Percentiles rank a stretch among this genome's conserved stretches.
Evolutionary conservation across 2,113 vertebrate species (phyloP).

Genomic region (Hystrix cristata): DNA sequence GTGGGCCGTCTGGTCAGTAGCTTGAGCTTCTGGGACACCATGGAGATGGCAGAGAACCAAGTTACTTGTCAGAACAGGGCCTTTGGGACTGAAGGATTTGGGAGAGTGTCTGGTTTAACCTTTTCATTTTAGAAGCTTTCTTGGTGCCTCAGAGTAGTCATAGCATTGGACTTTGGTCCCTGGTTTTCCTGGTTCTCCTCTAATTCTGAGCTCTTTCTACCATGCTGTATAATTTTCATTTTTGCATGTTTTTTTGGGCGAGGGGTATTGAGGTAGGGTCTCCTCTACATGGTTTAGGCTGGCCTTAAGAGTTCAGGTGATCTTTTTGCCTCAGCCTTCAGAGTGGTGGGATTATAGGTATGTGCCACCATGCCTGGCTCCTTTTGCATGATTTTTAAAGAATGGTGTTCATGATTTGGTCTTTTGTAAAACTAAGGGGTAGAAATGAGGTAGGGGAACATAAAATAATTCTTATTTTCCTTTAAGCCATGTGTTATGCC

Average conservation of each 20-base stretch:
- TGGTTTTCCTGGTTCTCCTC: not conserved
- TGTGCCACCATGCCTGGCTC: not conserved
- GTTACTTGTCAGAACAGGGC: not conserved
- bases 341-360: not conserved
- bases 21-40: not conserved
- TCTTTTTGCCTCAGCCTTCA: not conserved
- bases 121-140: not conserved
- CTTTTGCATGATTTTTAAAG: constrained; percentile 2
- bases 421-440: constrained; percentile 6
- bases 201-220: not conserved
- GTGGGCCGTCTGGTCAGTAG: not conserved
- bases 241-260: not conserved
- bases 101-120: not conserved
- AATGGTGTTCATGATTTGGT: not conserved
- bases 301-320: not conserved
- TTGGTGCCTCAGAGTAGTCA: not conserved
- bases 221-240: not conserved
- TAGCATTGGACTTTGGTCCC: not conserved
- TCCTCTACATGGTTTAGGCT: not conserved
- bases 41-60: not conserved
- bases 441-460: not conserved
- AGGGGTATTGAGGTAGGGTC: not conserved
- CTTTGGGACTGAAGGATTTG: not conserved
- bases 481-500: not conserved
- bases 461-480: not conserved